Percentiles rank a stretch among this genome's conserved stretches.
phyloP scores from a whole-genome alignment of 2,113 vertebrate species.

The Saccopteryx leptura region DNA sequence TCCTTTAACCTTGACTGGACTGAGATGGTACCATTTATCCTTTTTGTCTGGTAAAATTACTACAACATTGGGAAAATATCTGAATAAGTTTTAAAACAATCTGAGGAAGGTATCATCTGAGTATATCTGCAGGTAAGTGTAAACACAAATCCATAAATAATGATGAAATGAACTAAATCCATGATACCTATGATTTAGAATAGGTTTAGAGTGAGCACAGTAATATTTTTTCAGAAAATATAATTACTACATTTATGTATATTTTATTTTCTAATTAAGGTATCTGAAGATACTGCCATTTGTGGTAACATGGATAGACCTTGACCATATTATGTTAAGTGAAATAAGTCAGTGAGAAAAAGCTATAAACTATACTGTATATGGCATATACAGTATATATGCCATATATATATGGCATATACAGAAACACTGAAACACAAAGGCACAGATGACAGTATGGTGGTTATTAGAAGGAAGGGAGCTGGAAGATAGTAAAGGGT shows the following conservation, averaged over 20 bases:
- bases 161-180: background rate
- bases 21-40: background rate
- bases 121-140: background rate
- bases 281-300: background rate
- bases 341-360: too few species aligned
- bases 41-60: background rate
- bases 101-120: background rate
- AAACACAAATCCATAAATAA: background rate
- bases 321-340: too few species aligned
- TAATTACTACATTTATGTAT: background rate
- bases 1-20: background rate
- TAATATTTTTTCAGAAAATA: background rate
- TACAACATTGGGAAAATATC: background rate
- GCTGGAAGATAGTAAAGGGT: too few species aligned
- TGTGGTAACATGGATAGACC: too few species aligned
- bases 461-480: too few species aligned
- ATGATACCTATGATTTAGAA: background rate
- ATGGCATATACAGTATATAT: too few species aligned
- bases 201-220: background rate
- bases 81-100: background rate
- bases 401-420: too few species aligned
- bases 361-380: too few species aligned
- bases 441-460: too few species aligned
- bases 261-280: background rate
- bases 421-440: too few species aligned